A percentile compares a stretch with the other conserved stretches of the same genome.
These are phyloP conservation scores for Passer domesticus DNA, from an alignment of 2,113 vertebrate species.

Conservation along the genomic window DNA sequence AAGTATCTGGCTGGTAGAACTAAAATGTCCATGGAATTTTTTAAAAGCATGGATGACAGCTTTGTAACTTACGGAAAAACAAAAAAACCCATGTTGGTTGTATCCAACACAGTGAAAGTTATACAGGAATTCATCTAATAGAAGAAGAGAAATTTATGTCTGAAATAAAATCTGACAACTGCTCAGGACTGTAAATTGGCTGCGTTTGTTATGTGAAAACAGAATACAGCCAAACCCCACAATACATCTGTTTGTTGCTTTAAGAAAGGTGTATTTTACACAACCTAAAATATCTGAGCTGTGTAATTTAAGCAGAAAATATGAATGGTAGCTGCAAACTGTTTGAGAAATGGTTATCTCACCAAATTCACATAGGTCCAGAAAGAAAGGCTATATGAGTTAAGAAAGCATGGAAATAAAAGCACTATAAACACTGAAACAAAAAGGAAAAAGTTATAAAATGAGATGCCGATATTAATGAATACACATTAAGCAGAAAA, in stretches of 20 bases:
- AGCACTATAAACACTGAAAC: not conserved
- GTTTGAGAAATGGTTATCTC: not conserved
- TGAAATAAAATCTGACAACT: constrained; percentile 36
- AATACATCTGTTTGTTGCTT: not conserved
- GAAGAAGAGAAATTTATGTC: not conserved
- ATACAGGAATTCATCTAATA: not conserved
- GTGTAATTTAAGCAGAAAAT: not conserved
- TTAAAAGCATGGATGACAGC: not conserved
- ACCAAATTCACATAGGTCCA: not conserved
- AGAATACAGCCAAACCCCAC: not conserved
- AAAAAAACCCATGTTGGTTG: fast-evolving
- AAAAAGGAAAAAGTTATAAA: not conserved
- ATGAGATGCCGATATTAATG: not conserved
- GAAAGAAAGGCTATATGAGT: not conserved
- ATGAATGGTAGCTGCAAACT: not conserved
- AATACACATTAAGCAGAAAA: not conserved
- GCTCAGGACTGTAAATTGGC: not conserved
- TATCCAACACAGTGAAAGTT: not conserved
- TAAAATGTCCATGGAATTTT: not conserved
- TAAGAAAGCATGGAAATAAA: not conserved
- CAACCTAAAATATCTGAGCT: not conserved
- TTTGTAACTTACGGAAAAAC: not conserved
- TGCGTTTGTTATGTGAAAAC: not conserved
- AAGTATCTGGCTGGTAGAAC: not conserved
- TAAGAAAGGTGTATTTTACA: not conserved